Conservation (phyloP, 1,140 invertebrate species). For the Macrocentrus cingulum region DNA sequence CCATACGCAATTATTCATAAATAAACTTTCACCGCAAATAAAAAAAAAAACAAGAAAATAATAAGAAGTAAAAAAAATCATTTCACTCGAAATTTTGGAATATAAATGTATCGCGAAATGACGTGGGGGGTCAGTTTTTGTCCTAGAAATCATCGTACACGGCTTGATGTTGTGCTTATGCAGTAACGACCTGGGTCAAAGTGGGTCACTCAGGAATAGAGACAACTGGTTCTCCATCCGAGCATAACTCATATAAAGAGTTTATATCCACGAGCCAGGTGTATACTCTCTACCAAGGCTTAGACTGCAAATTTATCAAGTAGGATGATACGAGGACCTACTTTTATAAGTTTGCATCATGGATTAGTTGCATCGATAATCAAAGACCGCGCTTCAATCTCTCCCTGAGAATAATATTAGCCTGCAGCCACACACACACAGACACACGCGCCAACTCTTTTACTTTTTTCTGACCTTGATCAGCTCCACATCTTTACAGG, state of each 20-base stretch:
- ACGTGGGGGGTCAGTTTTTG: slow-evolving; percentile 3
- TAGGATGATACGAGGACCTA: background rate
- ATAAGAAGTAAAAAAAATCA: background rate
- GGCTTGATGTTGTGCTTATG: slow-evolving; percentile 1
- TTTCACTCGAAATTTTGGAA: background rate
- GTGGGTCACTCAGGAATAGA: slow-evolving; percentile 24
- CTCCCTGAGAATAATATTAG: background rate
- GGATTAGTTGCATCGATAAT: background rate
- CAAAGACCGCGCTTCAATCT: background rate
- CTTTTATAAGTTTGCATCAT: background rate
- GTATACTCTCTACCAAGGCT: background rate
- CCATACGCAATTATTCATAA: background rate
- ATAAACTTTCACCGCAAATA: background rate
- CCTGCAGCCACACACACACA: background rate
- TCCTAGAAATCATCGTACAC: slow-evolving; percentile 10
- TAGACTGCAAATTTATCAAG: background rate
- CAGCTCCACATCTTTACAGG: slow-evolving; percentile 28
- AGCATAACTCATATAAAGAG: slow-evolving; percentile 8
- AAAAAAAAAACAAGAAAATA: too few species aligned
- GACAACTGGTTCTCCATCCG: slow-evolving; percentile 21
- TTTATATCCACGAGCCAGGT: background rate
- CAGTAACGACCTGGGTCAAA: slow-evolving; percentile 27
- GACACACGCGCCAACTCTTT: slow-evolving; percentile 1
- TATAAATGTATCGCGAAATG: background rate
- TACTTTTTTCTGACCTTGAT: slow-evolving; percentile 33